Evolutionary conservation across 2,797 vertebrate species (phyloP), one percentile per base, ranked within the genome.

Genomic region (Rhynchotus rufescens): DNA sequence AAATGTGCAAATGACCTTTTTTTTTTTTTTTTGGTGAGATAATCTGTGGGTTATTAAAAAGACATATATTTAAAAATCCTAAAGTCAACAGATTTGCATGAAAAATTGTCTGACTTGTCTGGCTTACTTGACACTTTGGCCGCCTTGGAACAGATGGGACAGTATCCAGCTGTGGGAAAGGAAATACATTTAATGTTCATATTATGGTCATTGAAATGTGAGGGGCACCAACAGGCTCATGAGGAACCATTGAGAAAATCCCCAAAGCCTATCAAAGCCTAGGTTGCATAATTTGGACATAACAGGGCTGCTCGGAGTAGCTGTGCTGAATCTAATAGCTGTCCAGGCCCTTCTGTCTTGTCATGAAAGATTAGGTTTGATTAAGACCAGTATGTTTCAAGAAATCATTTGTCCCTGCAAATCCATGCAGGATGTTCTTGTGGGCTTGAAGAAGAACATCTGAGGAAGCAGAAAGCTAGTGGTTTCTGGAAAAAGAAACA

Each of bases 81-180:
- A 81, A 95, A 95, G 93, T 96, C 95, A 96, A 95, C 92, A 94
- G 89, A 95, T 95, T 94, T 92, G 66, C 90, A 85, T 94, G 94
- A 94, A 95, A 92, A 95, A 96, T 94, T 74, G 91, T 91, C 95
- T 92, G 88, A 79, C 79, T 95, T 69, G 69, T 87, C 86, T 94
- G 82, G 90, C 77, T 94, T 74, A 7, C 82, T 92, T 94, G 94
- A 94, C 89, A 68, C 89, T 94, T 94, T 95, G 95, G 96, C 96
- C 91, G 84, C 93, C 76, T 93, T 71, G 9, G 89, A 96, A 86
- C 93, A 95, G 92, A 96, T 86, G 93, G 94, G 93, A 94, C 88
- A 80, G 61, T 59, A 71, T 96, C 95, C 96, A 95, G 94, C 93
- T 94, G 90, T 94, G 95, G 80, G 95, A 96, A 95, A 94, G 95